phyloP scores from a whole-genome alignment of 2,113 vertebrate genomes.

The Leuciscus idus region DNA sequence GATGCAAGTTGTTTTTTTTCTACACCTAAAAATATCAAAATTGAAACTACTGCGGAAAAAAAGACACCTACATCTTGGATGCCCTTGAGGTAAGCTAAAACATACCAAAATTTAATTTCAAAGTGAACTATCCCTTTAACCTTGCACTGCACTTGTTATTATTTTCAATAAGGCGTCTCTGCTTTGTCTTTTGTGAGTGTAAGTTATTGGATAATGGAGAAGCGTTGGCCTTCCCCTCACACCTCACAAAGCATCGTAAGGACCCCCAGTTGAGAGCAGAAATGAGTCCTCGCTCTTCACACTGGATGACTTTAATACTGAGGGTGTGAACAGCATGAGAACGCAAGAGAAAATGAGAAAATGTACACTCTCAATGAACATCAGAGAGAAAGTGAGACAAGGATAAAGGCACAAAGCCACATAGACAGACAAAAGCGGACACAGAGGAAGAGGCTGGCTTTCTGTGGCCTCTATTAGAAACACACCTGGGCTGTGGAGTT shows the following conservation, averaged over 20 bases:
- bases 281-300: conserved; percentile 36
- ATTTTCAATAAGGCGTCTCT: conserved; percentile 38
- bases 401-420: conserved; percentile 15
- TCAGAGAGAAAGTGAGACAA: not conserved
- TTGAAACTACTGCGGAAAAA: no score
- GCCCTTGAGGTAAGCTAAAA: no score
- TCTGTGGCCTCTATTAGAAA: conserved; percentile 21
- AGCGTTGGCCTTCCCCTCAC: not conserved
- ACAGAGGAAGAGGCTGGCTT: conserved; percentile 1
- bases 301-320: conserved; percentile 32
- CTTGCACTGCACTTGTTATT: not conserved
- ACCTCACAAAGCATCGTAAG: not conserved
- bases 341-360: conserved; percentile 12
- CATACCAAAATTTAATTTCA: no score
- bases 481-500: conserved; percentile 46
- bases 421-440: conserved; percentile 31
- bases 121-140: no score
- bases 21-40: no score
- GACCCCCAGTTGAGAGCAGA: conserved; percentile 34
- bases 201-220: conserved; percentile 17
- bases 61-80: no score
- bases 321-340: conserved; percentile 37
- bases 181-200: conserved; percentile 21
- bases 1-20: no score
- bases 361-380: not conserved